These are phyloP conservation scores for Sphenodon punctatus DNA, from an alignment of 2,797 vertebrate genomes.

Conservation along the genomic window DNA sequence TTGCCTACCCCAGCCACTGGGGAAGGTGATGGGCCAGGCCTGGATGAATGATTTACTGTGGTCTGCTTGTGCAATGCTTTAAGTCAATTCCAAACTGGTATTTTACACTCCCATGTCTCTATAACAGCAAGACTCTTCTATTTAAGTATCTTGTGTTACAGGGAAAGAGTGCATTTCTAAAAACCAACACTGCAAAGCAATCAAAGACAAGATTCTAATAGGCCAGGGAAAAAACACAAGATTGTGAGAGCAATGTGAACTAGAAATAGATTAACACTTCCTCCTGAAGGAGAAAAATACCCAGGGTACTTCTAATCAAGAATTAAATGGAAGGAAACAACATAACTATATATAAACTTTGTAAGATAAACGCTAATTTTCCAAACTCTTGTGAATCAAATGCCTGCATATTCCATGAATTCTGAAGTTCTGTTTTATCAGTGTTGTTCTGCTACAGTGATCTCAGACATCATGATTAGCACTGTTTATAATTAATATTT, in stretches of 20 bases:
- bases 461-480: too few species aligned
- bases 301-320: background rate
- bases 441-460: too few species aligned
- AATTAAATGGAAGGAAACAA: background rate
- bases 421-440: too few species aligned
- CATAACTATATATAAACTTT: background rate
- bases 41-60: too few species aligned
- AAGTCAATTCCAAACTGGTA: too few species aligned
- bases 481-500: too few species aligned
- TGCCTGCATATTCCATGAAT: too few species aligned
- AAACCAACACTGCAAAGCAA: slow-evolving; percentile 6
- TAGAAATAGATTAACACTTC: slow-evolving; percentile 9
- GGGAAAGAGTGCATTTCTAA: background rate
- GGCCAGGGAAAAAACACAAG: background rate
- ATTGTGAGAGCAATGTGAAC: slow-evolving; percentile 4
- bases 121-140: too few species aligned
- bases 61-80: too few species aligned
- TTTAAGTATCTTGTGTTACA: background rate
- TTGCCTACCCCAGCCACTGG: too few species aligned
- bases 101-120: too few species aligned
- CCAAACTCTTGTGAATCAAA: background rate
- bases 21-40: too few species aligned
- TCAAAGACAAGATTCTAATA: background rate
- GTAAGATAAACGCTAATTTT: background rate
- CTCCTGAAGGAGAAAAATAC: background rate